Evolutionary conservation across 1,140 invertebrate species (phyloP), one percentile per base, ranked within the genome.

Genomic region (Lepidurus arcticus): DNA sequence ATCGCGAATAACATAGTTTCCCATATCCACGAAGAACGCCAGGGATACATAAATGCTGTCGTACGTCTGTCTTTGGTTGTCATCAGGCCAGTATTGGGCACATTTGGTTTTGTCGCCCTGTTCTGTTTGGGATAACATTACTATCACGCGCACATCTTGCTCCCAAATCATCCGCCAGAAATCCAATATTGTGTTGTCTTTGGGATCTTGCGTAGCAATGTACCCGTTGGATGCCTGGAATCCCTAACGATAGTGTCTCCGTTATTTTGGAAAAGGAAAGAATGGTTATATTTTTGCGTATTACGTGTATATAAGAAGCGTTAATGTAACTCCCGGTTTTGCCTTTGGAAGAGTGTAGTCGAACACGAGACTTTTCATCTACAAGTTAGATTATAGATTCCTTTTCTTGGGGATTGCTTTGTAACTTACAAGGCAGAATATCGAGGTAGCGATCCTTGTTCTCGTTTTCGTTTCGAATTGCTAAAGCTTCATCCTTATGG

Each of bases 361-460:
- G 88, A 0, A 94, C 92, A 82, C 92, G 87, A 21, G 89, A 90
- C 82, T 91, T 90, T 84, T 94, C 93, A 88, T 91, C 92, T 93
- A 82, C 75, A 88, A 88, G 80, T 6, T 16, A 3, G 44, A 76
- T 24, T 13, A 16, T 76, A 1, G 24, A 75, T 42, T 8, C 42
- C 34, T 75, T 9, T 42, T 9, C 10, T n/a, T 21, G 24, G 26
- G 7, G 11, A 47, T 44, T 10, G 8, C 3, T 13, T 11, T 11
- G 11, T n/a, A 21, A 85, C 84, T 86, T 87, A 92, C 91, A 94
- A 80, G 93, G 92, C 79, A 93, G 86, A 79, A 94, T 92, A 83
- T 94, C 92, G 43, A 89, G 89, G 83, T 93, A 94, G 82, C 92
- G 87, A 87, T 94, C 94, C 83, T 93, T 93, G 34, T 86, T 85